Evolutionary conservation across 2,888 invertebrate species (phyloP).

Genomic region (Drosophila pseudotakahashii): DNA sequence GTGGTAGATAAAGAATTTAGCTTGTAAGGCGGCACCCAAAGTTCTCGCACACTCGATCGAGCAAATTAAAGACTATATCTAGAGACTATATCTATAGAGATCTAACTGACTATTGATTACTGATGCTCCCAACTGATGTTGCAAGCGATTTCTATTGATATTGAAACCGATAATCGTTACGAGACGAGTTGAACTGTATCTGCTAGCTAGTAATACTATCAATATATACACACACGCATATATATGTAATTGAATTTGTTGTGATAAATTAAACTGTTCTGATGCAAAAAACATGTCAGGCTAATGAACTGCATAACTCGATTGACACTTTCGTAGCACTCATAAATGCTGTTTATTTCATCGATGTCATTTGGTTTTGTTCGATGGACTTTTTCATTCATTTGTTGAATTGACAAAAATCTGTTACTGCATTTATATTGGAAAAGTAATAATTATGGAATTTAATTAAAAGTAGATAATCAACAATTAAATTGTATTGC

Average conservation of each 20-base stretch:
- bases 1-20: constrained; percentile 15
- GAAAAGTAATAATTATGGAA: constrained; percentile 49
- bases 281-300: constrained; percentile 39
- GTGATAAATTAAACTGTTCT: constrained; percentile 65
- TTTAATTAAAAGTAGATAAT: constrained; percentile 70
- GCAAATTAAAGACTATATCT: constrained; percentile 44
- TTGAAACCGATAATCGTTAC: constrained; percentile 16
- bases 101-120: constrained; percentile 36
- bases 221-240: constrained; percentile 29
- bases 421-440: constrained; percentile 43
- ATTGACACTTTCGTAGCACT: constrained; percentile 40
- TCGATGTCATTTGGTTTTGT: constrained; percentile 38
- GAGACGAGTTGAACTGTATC: constrained; percentile 26
- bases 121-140: constrained; percentile 9
- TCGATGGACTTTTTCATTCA: constrained; percentile 13
- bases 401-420: constrained; percentile 22
- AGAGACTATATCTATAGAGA: constrained; percentile 30
- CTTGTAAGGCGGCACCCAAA: constrained; percentile 29
- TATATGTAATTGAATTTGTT: constrained; percentile 57
- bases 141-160: constrained; percentile 18
- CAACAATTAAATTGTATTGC: constrained; percentile 71
- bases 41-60: constrained; percentile 47
- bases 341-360: constrained; percentile 26
- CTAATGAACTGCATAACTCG: constrained; percentile 47
- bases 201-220: constrained; percentile 35